Evolutionary conservation across 2,113 vertebrate genomes (phyloP).

Genomic region (Tragelaphus scriptus): DNA sequence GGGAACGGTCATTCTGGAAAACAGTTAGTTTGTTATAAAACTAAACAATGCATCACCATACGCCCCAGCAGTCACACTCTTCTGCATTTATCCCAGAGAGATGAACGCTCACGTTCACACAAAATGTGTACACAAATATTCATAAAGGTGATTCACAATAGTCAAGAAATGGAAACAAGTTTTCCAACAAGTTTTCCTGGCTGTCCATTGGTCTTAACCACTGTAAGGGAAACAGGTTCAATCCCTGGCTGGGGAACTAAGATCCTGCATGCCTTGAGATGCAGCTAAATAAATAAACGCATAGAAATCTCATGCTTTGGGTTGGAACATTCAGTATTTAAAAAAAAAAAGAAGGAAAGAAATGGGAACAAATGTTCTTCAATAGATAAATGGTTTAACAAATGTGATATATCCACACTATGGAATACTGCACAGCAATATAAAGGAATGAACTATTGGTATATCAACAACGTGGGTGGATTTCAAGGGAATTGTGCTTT

Average conservation of each 20-base stretch:
- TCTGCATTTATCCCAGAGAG: not conserved
- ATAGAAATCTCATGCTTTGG: not conserved
- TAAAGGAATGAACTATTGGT: not conserved
- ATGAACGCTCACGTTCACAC: not conserved
- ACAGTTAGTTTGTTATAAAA: not conserved
- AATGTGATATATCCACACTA: not conserved
- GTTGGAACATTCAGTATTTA: not conserved
- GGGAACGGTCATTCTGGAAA: not conserved
- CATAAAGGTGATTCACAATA: not conserved
- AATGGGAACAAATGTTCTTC: not conserved
- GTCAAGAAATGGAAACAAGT: not conserved
- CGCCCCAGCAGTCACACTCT: not conserved
- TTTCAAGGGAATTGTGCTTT: not conserved
- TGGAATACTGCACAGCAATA: not conserved
- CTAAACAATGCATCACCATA: not conserved
- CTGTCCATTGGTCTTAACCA: not conserved
- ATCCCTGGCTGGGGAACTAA: not conserved
- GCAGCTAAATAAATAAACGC: not conserved
- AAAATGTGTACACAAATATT: not conserved
- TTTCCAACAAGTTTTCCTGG: not conserved
- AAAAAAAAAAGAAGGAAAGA: not conserved
- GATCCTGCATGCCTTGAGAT: not conserved
- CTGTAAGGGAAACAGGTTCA: not conserved
- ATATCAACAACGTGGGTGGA: not conserved
- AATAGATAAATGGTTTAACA: not conserved